phyloP scores from a whole-genome alignment of 1,140 invertebrate species.

The Zaprionus africanus region DNA sequence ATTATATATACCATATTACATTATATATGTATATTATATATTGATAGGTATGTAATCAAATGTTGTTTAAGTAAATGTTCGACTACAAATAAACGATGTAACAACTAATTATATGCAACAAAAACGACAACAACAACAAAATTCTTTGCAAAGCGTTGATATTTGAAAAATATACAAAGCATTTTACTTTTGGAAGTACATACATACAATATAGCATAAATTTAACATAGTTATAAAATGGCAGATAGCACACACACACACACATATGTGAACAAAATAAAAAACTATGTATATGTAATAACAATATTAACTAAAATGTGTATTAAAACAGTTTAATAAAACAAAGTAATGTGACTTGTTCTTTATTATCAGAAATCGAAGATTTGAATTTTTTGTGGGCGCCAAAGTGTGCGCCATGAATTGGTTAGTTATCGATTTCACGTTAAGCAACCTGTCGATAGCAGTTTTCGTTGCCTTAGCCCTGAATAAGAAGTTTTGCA shows the following conservation, averaged over 20 bases:
- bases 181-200: constrained; percentile 64
- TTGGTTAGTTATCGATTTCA: not conserved
- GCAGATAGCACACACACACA: constrained; percentile 32
- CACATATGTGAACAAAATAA: constrained; percentile 36
- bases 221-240: constrained; percentile 57
- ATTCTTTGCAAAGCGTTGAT: constrained; percentile 36
- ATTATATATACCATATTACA: constrained; percentile 63
- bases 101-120: constrained; percentile 5
- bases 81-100: constrained; percentile 10
- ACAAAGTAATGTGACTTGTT: constrained; percentile 4
- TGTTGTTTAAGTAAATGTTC: constrained; percentile 48
- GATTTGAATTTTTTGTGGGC: not conserved
- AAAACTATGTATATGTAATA: constrained; percentile 51
- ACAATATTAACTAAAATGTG: constrained; percentile 61
- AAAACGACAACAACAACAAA: constrained; percentile 5
- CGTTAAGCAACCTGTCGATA: not conserved
- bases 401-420: not conserved
- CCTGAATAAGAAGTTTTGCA: constrained; percentile 10
- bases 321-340: constrained; percentile 54
- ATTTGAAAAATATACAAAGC: constrained; percentile 64
- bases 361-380: constrained; percentile 12
- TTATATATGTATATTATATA: constrained; percentile 30
- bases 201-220: constrained; percentile 65
- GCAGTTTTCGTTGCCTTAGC: not conserved
- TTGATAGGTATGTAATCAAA: constrained; percentile 48